phyloP scores from a whole-genome alignment of 2,113 vertebrate species.

The Malurus cyaneus region DNA sequence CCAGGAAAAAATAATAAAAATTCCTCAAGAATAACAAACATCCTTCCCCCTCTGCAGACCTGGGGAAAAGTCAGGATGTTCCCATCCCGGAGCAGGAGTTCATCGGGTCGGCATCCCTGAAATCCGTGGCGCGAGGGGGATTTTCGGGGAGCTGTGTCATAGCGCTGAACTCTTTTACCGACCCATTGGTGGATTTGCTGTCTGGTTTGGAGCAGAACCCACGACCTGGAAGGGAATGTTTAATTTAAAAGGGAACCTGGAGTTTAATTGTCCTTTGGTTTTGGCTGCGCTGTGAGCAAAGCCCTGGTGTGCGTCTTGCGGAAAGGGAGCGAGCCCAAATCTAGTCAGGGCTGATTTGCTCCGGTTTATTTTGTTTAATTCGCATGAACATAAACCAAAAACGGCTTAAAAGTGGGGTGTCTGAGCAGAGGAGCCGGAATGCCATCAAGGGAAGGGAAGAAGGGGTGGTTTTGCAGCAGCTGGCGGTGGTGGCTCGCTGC shows the following conservation, averaged over 20 bases:
- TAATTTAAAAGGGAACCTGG: slow-evolving; percentile 13
- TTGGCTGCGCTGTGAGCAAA: background rate
- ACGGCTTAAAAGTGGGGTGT: background rate
- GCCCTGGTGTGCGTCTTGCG: background rate
- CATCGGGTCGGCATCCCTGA: background rate
- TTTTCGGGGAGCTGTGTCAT: background rate
- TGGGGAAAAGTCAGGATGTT: background rate
- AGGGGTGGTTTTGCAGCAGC: background rate
- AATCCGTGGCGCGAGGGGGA: accelerated
- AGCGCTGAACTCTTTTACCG: background rate
- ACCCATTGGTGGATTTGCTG: background rate
- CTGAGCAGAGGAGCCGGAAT: background rate
- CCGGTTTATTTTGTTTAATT: slow-evolving; percentile 6
- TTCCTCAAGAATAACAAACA: slow-evolving; percentile 11
- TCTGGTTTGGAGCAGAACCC: slow-evolving; percentile 39
- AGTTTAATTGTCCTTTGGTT: slow-evolving; percentile 26
- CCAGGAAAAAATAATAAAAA: background rate
- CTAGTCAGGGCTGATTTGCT: background rate
- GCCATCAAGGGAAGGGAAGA: background rate
- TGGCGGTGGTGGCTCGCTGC: accelerated
- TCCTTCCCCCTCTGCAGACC: background rate
- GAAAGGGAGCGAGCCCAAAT: background rate
- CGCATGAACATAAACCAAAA: accelerated
- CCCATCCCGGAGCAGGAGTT: background rate
- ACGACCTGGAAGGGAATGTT: background rate